Conservation (phyloP, 2,113 vertebrate species). For the Thermophis baileyi region DNA sequence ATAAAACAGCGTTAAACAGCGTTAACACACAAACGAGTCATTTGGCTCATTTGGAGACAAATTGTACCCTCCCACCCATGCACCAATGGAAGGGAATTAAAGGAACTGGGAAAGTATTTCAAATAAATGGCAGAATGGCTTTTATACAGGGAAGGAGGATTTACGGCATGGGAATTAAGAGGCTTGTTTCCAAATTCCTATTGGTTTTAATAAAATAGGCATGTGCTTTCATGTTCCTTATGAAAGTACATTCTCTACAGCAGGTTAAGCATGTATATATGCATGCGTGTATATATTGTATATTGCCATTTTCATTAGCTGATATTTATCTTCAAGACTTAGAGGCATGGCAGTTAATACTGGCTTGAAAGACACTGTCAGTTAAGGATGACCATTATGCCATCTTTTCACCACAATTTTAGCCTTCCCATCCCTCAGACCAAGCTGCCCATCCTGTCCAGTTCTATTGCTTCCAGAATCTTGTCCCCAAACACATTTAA, state of each 20-base stretch:
- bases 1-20: conserved; percentile 11
- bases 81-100: background rate
- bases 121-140: conserved; percentile 24
- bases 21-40: conserved; percentile 20
- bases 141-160: conserved; percentile 36
- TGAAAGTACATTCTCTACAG: background rate
- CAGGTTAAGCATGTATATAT: background rate
- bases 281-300: background rate
- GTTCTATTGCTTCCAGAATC: background rate
- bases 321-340: background rate
- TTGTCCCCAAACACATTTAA: background rate
- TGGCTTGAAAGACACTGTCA: background rate
- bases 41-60: conserved; percentile 33
- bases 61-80: background rate
- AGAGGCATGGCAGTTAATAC: background rate
- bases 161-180: background rate
- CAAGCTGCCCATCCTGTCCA: background rate
- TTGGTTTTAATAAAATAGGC: background rate
- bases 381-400: background rate
- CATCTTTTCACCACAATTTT: background rate
- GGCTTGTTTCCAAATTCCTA: background rate
- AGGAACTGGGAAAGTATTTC: conserved; percentile 24
- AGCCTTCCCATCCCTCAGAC: too few species aligned
- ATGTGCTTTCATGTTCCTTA: background rate
- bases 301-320: background rate